Conservation (phyloP, 2,113 vertebrate species). For the Sisor rabdophorus region DNA sequence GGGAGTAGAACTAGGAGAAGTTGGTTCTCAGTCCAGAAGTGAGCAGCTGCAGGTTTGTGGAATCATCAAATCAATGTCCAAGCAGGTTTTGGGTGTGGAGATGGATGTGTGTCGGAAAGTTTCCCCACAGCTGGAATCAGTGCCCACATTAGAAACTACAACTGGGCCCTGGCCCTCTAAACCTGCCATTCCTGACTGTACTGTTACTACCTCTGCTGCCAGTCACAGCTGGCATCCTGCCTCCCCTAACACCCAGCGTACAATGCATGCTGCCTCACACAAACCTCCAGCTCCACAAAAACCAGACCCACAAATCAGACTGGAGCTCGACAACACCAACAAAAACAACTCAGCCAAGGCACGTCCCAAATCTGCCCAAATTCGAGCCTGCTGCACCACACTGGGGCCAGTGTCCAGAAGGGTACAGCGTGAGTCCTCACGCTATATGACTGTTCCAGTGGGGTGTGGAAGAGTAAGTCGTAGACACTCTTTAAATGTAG, state of each 20-base stretch:
- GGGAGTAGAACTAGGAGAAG: slow-evolving; percentile 90
- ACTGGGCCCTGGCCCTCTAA: slow-evolving; percentile 58
- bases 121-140: slow-evolving; percentile 44
- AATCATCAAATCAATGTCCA: slow-evolving; percentile 83
- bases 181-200: slow-evolving; percentile 77
- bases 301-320: slow-evolving; percentile 66
- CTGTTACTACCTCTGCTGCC: slow-evolving; percentile 82
- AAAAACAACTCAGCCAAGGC: slow-evolving; percentile 89
- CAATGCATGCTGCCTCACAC: slow-evolving; percentile 73
- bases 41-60: slow-evolving; percentile 84
- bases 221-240: slow-evolving; percentile 86
- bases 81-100: slow-evolving; percentile 85
- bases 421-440: slow-evolving; percentile 73
- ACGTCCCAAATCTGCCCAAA: slow-evolving; percentile 52
- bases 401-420: slow-evolving; percentile 72
- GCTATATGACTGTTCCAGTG: slow-evolving; percentile 88
- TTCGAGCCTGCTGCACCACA: slow-evolving; percentile 58
- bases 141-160: slow-evolving; percentile 49
- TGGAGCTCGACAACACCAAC: slow-evolving; percentile 85
- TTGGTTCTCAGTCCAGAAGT: slow-evolving; percentile 89
- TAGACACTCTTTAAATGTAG: slow-evolving; percentile 80
- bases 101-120: slow-evolving; percentile 75
- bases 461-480: slow-evolving; percentile 75
- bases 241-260: slow-evolving; percentile 76
- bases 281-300: slow-evolving; percentile 68